A percentile compares a stretch with the other conserved stretches of the same genome.
These are phyloP conservation scores for Cololabis saira DNA, from an alignment of 2,113 vertebrate genomes.

Conservation along the genomic window DNA sequence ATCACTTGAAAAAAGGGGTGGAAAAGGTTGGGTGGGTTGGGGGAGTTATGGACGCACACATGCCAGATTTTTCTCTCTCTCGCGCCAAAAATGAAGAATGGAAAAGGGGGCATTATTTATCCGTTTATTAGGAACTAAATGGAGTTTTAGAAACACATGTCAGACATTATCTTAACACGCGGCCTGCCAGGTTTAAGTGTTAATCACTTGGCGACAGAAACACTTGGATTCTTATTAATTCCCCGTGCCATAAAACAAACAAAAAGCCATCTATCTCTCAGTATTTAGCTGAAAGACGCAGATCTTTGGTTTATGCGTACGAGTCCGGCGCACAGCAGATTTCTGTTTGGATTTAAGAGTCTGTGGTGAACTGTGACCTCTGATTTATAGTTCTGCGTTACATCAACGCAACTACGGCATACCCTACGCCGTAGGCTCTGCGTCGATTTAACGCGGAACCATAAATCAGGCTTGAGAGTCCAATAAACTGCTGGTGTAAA, in stretches of 20 bases:
- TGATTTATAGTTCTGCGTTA: too few relatives aligned
- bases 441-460: too few relatives aligned
- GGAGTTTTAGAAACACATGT: too few relatives aligned
- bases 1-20: conserved; percentile 35
- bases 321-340: conserved; percentile 18
- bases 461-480: too few relatives aligned
- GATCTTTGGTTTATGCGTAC: not conserved
- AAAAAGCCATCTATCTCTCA: not conserved
- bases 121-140: not conserved
- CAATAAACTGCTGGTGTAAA: conserved; percentile 39
- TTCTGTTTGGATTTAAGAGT: conserved; percentile 43
- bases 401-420: too few relatives aligned
- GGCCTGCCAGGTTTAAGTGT: too few relatives aligned
- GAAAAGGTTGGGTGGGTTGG: conserved; percentile 10
- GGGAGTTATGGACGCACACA: not conserved
- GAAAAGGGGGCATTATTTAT: conserved; percentile 20
- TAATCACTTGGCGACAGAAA: too few relatives aligned
- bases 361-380: conserved; percentile 41
- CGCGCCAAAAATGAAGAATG: not conserved
- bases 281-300: not conserved
- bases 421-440: too few relatives aligned
- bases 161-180: too few relatives aligned
- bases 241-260: not conserved
- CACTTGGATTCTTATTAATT: too few relatives aligned
- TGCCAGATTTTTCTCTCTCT: too few relatives aligned